A percentile compares a stretch with the other conserved stretches of the same genome.
These are phyloP conservation scores for Parotia lawesii DNA, from an alignment of 2,113 vertebrate species.

Conservation along the genomic window DNA sequence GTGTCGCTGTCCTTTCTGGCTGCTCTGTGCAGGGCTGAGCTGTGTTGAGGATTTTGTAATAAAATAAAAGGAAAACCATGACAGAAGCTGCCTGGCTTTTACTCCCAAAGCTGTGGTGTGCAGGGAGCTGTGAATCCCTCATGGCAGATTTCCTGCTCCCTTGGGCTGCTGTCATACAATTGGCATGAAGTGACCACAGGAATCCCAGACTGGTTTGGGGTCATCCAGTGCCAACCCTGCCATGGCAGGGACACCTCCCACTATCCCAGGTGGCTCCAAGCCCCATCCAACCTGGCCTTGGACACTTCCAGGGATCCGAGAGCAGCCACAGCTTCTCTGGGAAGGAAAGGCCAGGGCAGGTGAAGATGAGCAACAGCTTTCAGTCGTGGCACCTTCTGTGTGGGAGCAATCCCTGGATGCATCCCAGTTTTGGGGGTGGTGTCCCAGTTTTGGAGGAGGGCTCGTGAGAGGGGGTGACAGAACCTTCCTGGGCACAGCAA, in stretches of 20 bases:
- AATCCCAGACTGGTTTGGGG: not conserved
- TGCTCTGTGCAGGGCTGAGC: not conserved
- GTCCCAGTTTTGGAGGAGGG: not conserved
- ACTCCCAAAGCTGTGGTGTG: not conserved
- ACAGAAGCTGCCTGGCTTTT: not conserved
- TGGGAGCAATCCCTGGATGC: not conserved
- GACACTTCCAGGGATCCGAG: not conserved
- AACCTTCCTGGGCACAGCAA: not conserved
- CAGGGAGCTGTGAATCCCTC: not conserved
- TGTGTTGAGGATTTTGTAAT: not conserved
- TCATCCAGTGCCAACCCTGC: not conserved
- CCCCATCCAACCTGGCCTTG: not conserved
- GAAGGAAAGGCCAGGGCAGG: not conserved
- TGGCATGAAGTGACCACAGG: not conserved
- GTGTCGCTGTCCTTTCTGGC: not conserved
- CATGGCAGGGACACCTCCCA: not conserved
- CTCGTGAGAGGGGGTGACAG: not conserved
- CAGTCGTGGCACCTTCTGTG: not conserved
- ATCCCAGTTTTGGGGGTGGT: not conserved
- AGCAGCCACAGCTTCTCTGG: not conserved
- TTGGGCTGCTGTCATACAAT: not conserved
- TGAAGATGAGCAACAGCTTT: not conserved
- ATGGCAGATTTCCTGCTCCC: not conserved
- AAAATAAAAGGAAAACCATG: not conserved
- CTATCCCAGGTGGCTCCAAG: not conserved